These are phyloP conservation scores for Myodes glareolus DNA, from an alignment of 2,113 vertebrate genomes.

Conservation along the genomic window DNA sequence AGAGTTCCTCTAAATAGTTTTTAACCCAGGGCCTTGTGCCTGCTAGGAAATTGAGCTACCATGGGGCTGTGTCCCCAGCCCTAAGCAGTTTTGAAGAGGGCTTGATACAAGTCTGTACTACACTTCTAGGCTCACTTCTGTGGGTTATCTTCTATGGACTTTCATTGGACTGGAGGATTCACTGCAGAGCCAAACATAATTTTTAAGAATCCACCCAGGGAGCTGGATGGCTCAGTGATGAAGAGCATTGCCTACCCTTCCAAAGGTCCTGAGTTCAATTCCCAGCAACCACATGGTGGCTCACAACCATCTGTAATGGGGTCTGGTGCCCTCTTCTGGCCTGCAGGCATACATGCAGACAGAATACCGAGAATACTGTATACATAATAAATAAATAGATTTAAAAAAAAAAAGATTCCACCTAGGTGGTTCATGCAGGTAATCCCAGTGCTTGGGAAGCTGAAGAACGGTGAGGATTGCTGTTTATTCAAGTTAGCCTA, in stretches of 20 bases:
- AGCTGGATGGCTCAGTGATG: too few relatives aligned
- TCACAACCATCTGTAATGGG: too few relatives aligned
- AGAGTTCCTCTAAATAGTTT: constrained; percentile 39
- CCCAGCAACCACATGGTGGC: too few relatives aligned
- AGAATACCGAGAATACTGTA: too few relatives aligned
- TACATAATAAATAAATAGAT: too few relatives aligned
- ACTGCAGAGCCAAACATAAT: not conserved
- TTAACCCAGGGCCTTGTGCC: not conserved
- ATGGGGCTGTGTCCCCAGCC: not conserved
- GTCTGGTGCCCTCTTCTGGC: too few relatives aligned
- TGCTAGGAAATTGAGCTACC: not conserved
- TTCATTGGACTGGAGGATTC: not conserved
- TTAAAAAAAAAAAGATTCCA: not conserved
- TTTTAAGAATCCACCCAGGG: not conserved
- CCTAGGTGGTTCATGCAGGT: not conserved
- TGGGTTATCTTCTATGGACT: not conserved
- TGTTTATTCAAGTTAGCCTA: not conserved
- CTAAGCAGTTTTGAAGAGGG: not conserved
- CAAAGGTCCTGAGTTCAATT: too few relatives aligned
- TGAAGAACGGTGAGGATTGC: not conserved
- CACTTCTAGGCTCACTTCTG: not conserved
- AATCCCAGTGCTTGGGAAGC: not conserved
- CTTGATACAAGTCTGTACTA: not conserved
- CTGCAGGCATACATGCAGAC: too few relatives aligned
- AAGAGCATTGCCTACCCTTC: too few relatives aligned